phyloP scores from a whole-genome alignment of 1,140 invertebrate genomes.

The Yoshiicerus persimilis region DNA sequence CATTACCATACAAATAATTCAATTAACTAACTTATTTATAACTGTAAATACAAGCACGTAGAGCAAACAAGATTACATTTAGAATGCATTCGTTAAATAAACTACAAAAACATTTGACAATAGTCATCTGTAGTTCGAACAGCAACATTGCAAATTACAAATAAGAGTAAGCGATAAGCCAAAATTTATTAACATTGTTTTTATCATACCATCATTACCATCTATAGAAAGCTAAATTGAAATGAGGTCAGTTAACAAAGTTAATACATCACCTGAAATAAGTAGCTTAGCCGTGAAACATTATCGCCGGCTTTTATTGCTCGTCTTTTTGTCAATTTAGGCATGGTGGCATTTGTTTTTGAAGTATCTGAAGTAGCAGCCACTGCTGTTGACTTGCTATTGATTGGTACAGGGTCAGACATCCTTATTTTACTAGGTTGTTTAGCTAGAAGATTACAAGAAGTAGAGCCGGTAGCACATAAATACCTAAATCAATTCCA shows the following conservation, averaged over 20 bases:
- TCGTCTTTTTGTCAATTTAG: background rate
- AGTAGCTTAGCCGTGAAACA: conserved; percentile 25
- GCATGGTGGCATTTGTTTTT: background rate
- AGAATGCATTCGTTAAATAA: too few relatives aligned
- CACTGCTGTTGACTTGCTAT: background rate
- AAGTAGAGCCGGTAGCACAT: too few relatives aligned
- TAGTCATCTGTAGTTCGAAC: background rate
- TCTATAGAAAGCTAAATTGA: too few relatives aligned
- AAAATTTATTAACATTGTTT: too few relatives aligned
- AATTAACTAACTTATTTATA: background rate
- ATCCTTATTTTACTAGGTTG: background rate
- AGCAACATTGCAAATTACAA: too few relatives aligned
- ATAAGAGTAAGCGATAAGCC: too few relatives aligned
- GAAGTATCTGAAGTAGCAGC: background rate
- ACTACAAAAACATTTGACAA: background rate
- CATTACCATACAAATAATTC: background rate
- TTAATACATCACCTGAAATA: conserved; percentile 34
- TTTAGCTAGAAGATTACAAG: too few relatives aligned
- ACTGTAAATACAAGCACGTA: background rate
- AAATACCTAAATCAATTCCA: too few relatives aligned
- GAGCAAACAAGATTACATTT: background rate
- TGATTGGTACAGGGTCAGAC: background rate
- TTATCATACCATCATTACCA: too few relatives aligned
- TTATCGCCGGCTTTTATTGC: background rate
- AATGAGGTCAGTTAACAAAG: background rate